Percentiles rank a stretch among this genome's conserved stretches.
Evolutionary conservation across 2,797 vertebrate genomes (phyloP).

Genomic region (Tragelaphus eurycerus): DNA sequence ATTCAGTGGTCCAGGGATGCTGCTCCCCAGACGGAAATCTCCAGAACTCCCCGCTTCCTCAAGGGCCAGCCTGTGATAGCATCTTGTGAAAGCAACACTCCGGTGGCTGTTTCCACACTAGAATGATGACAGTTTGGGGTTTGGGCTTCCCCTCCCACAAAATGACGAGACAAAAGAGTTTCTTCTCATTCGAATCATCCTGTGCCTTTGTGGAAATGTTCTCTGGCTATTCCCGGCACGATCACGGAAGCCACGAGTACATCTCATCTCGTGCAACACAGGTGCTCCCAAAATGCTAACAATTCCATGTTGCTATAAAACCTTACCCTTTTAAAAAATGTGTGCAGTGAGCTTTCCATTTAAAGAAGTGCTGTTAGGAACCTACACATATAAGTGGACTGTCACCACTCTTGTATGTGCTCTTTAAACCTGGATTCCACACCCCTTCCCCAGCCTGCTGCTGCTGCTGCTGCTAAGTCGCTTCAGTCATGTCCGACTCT

Average conservation of each 20-base stretch:
- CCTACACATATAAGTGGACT: not conserved
- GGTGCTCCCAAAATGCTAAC: not conserved
- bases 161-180: not conserved
- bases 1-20: not conserved
- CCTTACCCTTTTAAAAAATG: not conserved
- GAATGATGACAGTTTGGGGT: not conserved
- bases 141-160: not conserved
- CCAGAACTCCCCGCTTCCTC: not conserved
- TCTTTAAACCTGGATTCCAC: not conserved
- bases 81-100: constrained; percentile 1
- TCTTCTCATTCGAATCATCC: not conserved
- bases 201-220: not conserved
- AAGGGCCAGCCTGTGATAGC: not conserved
- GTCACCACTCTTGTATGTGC: not conserved
- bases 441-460: not conserved
- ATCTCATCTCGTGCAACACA: not conserved
- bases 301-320: not conserved
- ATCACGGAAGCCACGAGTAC: not conserved
- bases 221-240: not conserved
- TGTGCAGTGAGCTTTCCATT: not conserved
- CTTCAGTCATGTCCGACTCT: too few relatives aligned
- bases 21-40: not conserved
- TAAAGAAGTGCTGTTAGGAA: not conserved
- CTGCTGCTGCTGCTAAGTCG: too few relatives aligned
- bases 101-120: not conserved